Evolutionary conservation across 1,140 invertebrate genomes (phyloP), one percentile per base, ranked within the genome.

Genomic region (Argopecten irradians): DNA sequence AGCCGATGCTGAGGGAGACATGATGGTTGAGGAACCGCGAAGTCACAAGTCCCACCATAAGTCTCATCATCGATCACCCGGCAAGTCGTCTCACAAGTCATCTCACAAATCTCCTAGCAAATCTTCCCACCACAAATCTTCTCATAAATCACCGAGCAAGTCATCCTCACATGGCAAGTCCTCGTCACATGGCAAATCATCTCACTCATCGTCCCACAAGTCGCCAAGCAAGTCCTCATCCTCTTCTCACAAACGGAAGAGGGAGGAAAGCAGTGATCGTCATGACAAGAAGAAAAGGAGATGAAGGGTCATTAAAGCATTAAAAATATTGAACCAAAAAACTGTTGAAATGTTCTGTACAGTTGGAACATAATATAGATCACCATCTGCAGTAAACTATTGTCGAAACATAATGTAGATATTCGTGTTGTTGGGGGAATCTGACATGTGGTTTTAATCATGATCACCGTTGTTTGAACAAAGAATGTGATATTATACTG

Each of bases 171-270:
- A 85, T 71, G 55, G 55, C 19, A 36, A 85, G 32, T 71, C 55
- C 32, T 71, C 55, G 22, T 71, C 55, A 3, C 55, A 71, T 28
- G 32, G 84, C 1, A 41, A 36, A 43, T 85, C 84, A 32, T 32
- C 22, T 39, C 36, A 46, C 22, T 46, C 55, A 34, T 89, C 88
- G 16, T 84, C 91, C 11, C 89, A 90, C 28, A 91, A 91, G 82
- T 90, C 89, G 0, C 35, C 89, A 19, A 88, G 89, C 41, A 92
- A 92, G 34, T 91, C 90, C 0, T 34, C 88, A 85, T 87, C 88
- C 34, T 90, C 90, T 46, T 91, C 89, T 0, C 86, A 88, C 82
- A 90, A 90, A 85, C 55, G 90, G 28, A 89, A 91, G 85, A 55
- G 90, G n/a, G 88, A 89, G 35, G 88, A 87, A 5, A 91, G 88